These are phyloP conservation scores for Dolomedes plantarius DNA, from an alignment of 2,888 invertebrate species.

Conservation along the genomic window DNA sequence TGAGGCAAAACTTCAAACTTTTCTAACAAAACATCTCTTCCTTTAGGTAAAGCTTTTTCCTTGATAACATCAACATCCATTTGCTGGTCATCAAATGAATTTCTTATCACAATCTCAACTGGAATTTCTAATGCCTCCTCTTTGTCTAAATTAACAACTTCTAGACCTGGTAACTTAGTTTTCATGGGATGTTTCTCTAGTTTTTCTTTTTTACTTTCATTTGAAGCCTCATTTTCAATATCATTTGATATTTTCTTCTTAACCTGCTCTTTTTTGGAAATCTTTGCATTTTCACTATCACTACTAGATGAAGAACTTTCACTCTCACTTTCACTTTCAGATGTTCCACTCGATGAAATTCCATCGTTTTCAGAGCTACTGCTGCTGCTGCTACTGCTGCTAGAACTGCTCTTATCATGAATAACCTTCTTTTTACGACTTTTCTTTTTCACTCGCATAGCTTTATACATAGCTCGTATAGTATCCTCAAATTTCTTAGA, in stretches of 20 bases:
- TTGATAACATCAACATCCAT: not conserved
- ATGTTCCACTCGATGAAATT: slow-evolving; percentile 15
- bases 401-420: slow-evolving; percentile 11
- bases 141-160: too few species aligned
- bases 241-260: not conserved
- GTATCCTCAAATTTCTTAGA: slow-evolving; percentile 43
- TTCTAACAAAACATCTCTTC: too few species aligned
- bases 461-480: slow-evolving; percentile 45
- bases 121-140: not conserved
- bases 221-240: not conserved
- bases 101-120: not conserved
- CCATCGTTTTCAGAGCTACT: slow-evolving; percentile 28
- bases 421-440: slow-evolving; percentile 10
- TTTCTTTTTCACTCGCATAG: slow-evolving; percentile 39
- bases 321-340: slow-evolving; percentile 15
- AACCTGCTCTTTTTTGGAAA: not conserved
- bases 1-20: too few species aligned
- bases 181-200: too few species aligned
- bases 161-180: too few species aligned
- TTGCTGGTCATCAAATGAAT: not conserved
- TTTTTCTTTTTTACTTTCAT: not conserved
- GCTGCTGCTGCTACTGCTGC: slow-evolving; percentile 28
- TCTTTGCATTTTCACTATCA: slow-evolving; percentile 13
- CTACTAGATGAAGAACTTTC: slow-evolving; percentile 22
- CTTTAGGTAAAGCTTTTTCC: not conserved